A percentile compares a stretch with the other conserved stretches of the same genome.
phyloP scores from a whole-genome alignment of 64 coral and sea anemone genomes.

The Pachyseris speciosa region DNA sequence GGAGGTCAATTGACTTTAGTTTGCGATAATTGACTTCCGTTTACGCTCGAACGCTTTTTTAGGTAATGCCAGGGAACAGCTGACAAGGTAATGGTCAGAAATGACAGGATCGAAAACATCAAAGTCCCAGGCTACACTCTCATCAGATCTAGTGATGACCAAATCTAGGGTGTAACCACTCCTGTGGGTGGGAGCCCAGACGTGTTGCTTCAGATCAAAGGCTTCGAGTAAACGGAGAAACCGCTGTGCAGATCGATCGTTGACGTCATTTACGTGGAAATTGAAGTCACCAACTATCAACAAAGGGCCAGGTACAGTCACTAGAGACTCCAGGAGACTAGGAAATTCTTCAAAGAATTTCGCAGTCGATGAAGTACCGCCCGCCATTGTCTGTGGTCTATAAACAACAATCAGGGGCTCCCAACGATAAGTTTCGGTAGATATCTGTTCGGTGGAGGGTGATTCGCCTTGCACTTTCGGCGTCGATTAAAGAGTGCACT shows the following conservation, averaged over 20 bases:
- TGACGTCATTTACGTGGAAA: not conserved
- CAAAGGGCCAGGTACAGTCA: not conserved
- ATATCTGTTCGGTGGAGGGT: too few species aligned
- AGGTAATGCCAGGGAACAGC: not conserved
- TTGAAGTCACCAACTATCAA: conserved; percentile 5
- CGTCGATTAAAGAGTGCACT: too few species aligned
- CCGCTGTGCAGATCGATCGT: not conserved
- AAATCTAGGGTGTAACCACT: conserved; percentile 13
- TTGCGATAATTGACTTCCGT: too few species aligned
- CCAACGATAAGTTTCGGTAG: too few species aligned
- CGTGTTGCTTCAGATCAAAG: conserved; percentile 15
- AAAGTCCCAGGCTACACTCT: not conserved
- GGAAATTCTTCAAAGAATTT: conserved; percentile 17
- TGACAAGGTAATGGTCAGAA: not conserved
- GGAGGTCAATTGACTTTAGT: too few species aligned
- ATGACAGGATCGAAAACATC: not conserved
- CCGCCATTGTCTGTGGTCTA: not conserved
- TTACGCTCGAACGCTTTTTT: not conserved
- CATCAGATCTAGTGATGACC: not conserved
- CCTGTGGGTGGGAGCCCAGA: not conserved
- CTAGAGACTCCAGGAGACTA: not conserved
- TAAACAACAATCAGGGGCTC: not conserved
- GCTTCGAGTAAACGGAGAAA: not conserved
- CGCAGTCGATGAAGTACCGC: not conserved
- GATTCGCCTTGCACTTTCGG: too few species aligned